Percentiles rank a stretch among this genome's conserved stretches.
Evolutionary conservation across 2,113 vertebrate genomes (phyloP).

Genomic region (Grallaria varia): DNA sequence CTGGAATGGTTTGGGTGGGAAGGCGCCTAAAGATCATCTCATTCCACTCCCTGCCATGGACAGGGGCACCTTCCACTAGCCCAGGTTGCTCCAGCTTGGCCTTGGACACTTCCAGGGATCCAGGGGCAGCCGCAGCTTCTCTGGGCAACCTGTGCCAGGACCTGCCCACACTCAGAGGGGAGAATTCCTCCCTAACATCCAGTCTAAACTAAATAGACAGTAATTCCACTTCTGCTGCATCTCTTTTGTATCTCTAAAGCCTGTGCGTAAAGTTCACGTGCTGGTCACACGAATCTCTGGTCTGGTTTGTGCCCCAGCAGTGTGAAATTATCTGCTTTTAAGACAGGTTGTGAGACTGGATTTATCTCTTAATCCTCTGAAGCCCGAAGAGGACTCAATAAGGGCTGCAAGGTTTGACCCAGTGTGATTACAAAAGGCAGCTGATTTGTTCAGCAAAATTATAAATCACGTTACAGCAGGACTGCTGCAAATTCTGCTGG

Average conservation of each 20-base stretch:
- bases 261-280: background rate
- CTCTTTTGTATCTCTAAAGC: background rate
- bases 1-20: background rate
- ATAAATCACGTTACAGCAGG: background rate
- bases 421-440: background rate
- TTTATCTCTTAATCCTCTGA: background rate
- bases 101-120: background rate
- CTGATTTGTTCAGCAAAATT: background rate
- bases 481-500: background rate
- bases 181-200: rapidly evolving
- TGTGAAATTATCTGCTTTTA: background rate
- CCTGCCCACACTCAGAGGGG: rapidly evolving
- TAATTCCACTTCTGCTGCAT: background rate
- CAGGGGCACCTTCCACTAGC: background rate
- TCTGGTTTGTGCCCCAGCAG: background rate
- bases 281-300: background rate
- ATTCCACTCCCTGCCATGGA: background rate
- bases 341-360: background rate
- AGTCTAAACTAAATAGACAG: background rate
- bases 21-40: rapidly evolving
- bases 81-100: background rate
- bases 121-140: background rate
- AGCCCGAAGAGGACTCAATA: background rate
- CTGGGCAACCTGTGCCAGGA: background rate
- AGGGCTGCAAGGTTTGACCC: background rate